Evolutionary conservation across 2,888 invertebrate genomes (phyloP), one percentile per base, ranked within the genome.

Genomic region (Sminthurinus aureus): DNA sequence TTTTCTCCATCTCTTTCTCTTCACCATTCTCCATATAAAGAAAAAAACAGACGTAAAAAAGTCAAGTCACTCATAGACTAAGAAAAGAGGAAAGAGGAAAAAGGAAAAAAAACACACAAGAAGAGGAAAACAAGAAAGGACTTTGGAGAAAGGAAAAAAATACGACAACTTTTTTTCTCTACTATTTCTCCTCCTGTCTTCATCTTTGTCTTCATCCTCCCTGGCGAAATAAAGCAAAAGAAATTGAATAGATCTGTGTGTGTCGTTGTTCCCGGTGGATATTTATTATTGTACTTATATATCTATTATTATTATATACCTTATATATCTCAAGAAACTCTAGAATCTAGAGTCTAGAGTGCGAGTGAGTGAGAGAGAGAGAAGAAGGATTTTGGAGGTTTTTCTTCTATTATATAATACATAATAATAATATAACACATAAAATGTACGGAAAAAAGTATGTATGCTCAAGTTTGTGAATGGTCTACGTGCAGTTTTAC

Each of bases 61-160:
- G 71, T 71, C 71, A 71, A 71, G 71, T 71, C 71, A 71, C 24
- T 71, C 71, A 71, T 71, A 71, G 11, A 64, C 64, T 18, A 69
- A 22, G 67, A 69, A 24, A 71, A 24, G 26, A 26, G 24, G 24
- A 12, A 26, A 24, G 15, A 71, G 71, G 24, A 58, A 58, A 9
- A 58, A 58, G 6, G 38, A 38, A 38, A 38, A 38, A 38, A 38
- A 38, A 38, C 38, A 38, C 38, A 38, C 3, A 15, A 4, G 11
- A 38, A 38, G 38, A 71, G 24, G 24, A 71, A 24, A 71, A 71
- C 22, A 69, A 71, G 38, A 38, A 38, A 38, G 38, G 38, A 38
- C 38, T 38, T 38, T 38, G 38, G 38, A 38, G 26, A 0, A 12
- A 71, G 24, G 24, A 24, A 24, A 71, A 71, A 71, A 69, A 71